Conservation (phyloP, 1,140 invertebrate genomes). For the Cherax destructor region DNA sequence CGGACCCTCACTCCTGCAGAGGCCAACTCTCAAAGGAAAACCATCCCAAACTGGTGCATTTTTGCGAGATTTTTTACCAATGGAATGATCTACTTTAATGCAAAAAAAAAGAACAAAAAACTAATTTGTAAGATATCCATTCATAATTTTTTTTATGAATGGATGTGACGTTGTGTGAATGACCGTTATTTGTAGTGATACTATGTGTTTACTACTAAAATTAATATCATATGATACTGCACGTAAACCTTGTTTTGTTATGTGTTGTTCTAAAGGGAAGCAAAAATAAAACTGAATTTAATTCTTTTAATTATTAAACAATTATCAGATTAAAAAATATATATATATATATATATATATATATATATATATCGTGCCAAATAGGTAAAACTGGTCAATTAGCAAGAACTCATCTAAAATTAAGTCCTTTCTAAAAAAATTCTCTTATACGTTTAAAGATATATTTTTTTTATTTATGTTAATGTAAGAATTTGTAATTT, state of each 20-base stretch:
- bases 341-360: conserved; percentile 21
- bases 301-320: too few relatives aligned
- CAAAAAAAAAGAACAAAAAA: neutral
- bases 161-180: neutral
- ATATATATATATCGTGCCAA: conserved; percentile 32
- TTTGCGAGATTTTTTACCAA: neutral
- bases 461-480: too few relatives aligned
- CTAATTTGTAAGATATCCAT: conserved; percentile 5
- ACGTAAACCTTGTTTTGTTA: neutral
- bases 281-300: too few relatives aligned
- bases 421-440: too few relatives aligned
- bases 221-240: neutral
- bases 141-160: neutral
- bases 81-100: neutral
- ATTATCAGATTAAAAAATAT: neutral
- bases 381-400: too few relatives aligned
- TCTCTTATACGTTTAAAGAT: too few relatives aligned
- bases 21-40: neutral
- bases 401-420: too few relatives aligned
- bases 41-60: neutral
- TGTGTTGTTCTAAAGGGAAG: too few relatives aligned
- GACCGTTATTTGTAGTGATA: neutral
- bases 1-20: neutral
- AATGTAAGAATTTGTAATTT: too few relatives aligned
- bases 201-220: neutral